Evolutionary conservation across 2,888 invertebrate genomes (phyloP).

Genomic region (Lamellibrachia columna): DNA sequence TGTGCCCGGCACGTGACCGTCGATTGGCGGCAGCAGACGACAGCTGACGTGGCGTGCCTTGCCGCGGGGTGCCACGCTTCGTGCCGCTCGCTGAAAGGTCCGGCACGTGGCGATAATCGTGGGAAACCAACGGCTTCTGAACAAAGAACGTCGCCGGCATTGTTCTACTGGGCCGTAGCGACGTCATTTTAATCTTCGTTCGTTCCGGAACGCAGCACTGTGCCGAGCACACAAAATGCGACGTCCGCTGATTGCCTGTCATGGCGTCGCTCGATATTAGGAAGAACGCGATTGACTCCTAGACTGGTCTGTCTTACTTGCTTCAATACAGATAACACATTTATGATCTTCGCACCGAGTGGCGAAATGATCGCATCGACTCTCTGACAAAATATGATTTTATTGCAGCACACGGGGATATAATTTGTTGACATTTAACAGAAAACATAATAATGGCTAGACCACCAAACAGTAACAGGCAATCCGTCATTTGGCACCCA

Average conservation of each 20-base stretch:
- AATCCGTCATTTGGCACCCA: neutral
- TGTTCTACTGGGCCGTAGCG: neutral
- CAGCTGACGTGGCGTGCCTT: neutral
- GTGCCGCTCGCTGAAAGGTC: neutral
- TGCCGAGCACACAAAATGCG: neutral
- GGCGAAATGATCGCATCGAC: neutral
- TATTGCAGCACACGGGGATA: neutral
- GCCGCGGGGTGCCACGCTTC: neutral
- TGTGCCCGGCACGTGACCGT: neutral
- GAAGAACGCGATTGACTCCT: no score
- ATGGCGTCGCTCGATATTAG: neutral
- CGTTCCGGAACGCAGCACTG: neutral
- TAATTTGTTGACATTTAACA: neutral
- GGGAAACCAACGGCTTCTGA: neutral
- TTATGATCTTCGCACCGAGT: no score
- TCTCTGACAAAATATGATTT: neutral
- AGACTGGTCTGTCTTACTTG: no score
- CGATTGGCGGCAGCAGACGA: neutral
- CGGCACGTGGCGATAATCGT: neutral
- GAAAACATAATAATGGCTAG: neutral
- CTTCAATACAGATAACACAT: no score
- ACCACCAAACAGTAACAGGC: neutral
- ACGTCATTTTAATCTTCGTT: neutral
- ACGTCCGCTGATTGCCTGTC: neutral
- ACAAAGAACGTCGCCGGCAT: neutral